Evolutionary conservation across 2,113 vertebrate species (phyloP), one percentile per base, ranked within the genome.

Genomic region (Phalacrocorax aristotelis): DNA sequence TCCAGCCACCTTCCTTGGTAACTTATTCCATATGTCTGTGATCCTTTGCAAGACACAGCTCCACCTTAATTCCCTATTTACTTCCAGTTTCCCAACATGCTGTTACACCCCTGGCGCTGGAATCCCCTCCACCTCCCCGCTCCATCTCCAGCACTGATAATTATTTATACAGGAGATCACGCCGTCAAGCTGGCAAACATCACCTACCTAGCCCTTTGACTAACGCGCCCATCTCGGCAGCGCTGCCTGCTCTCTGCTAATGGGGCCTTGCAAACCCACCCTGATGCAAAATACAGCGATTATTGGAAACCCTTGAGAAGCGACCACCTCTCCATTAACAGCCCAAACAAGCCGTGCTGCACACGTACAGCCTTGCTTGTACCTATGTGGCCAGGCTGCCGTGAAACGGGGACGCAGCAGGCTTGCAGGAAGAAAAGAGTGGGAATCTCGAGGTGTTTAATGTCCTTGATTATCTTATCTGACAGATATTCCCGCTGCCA

Each of bases 11-110:
- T 89, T 83, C 78, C 89, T 83, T 18, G 6, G 36, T 97, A 97
- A 97, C 93, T 93, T 48, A 27, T 91, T 95, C 94, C 96, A 96
- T 85, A 96, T 94, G 95, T 15, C 70, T 46, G 46, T 9, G 91
- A 89, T 83, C 66, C 94, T 74, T 32, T 3, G 34, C 42, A 21
- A 65, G 93, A 75, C 66, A n/a, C 29, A 32, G 89, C 78, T 72
- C 78, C 84, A 58, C 81, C 74, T 58, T 42, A 32, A 65, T 12
- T 54, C 93, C 58, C 65, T 44, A 10, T 16, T 87, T 21, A n/a
- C n/a, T 93, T 46, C 82, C 79, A 34, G 9, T 30, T 94, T 94
- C 42, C 92, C 88, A 61, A 16, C 0, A 0, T 44, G 58, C 48
- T 30, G 11, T 4, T 71, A 30, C 51, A 75, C 7, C 26, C 55